These are phyloP conservation scores for Machaerirhynchus nigripectus DNA, from an alignment of 2,113 vertebrate species.

Conservation along the genomic window DNA sequence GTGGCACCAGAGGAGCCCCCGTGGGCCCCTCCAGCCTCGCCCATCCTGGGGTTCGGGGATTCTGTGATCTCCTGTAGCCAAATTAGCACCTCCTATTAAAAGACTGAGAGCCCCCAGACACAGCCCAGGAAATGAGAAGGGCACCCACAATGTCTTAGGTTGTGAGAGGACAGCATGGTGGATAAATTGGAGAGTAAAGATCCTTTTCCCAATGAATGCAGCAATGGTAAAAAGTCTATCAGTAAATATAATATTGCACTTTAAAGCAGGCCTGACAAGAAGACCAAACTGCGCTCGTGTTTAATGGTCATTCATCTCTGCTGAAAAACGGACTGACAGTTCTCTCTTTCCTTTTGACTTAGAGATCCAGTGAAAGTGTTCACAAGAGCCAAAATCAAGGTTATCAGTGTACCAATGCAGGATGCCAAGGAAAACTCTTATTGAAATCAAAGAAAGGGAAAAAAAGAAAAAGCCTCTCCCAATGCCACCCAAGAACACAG, in stretches of 20 bases:
- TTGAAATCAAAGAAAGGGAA: neutral
- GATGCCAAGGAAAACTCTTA: neutral
- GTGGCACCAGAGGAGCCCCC: neutral
- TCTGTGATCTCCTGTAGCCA: neutral
- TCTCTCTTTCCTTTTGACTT: neutral
- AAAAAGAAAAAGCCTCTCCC: neutral
- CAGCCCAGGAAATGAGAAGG: neutral
- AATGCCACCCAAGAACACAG: neutral
- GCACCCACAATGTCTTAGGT: neutral
- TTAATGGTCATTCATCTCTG: neutral
- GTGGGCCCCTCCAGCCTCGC: neutral
- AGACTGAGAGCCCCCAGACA: neutral
- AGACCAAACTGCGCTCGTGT: neutral
- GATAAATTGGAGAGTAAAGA: neutral
- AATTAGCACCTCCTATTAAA: neutral
- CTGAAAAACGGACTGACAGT: neutral
- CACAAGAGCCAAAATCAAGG: neutral
- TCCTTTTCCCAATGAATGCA: neutral
- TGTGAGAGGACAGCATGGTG: neutral
- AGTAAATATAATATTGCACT: neutral
- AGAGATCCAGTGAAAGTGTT: neutral
- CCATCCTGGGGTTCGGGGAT: rapidly evolving
- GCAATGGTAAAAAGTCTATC: neutral
- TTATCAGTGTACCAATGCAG: neutral
- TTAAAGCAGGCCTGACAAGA: neutral